Evolutionary conservation across 2,113 vertebrate species (phyloP).

Genomic region (Psammodynastes pulverulentus): DNA sequence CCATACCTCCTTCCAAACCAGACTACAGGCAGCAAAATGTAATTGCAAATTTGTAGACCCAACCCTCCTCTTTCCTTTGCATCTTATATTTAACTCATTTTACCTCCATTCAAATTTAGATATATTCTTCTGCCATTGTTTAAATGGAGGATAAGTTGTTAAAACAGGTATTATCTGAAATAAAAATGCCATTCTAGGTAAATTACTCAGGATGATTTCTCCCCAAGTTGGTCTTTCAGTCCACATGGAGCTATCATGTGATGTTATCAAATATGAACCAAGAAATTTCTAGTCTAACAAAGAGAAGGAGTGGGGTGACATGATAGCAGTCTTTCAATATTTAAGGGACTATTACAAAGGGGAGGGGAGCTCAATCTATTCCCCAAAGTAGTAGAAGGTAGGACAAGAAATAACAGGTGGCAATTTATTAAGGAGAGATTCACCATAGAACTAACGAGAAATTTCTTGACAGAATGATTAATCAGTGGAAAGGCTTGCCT

Average conservation of each 20-base stretch:
- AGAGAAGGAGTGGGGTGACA: neutral
- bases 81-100: neutral
- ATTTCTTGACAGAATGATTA: neutral
- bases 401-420: neutral
- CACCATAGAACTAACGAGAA: neutral
- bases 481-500: neutral
- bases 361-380: neutral
- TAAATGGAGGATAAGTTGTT: neutral
- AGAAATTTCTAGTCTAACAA: neutral
- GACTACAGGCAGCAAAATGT: neutral
- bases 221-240: neutral
- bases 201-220: neutral
- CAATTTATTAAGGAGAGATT: neutral
- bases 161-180: neutral
- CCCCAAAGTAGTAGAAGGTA: neutral
- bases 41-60: neutral
- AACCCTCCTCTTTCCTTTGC: neutral
- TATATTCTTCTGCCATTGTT: neutral
- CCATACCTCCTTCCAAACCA: neutral
- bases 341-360: neutral
- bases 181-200: neutral
- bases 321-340: neutral
- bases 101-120: neutral
- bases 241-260: neutral
- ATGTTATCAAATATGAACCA: neutral